A percentile compares a stretch with the other conserved stretches of the same genome.
phyloP scores from a whole-genome alignment of 2,888 invertebrate genomes.

The Synergus japonicus region DNA sequence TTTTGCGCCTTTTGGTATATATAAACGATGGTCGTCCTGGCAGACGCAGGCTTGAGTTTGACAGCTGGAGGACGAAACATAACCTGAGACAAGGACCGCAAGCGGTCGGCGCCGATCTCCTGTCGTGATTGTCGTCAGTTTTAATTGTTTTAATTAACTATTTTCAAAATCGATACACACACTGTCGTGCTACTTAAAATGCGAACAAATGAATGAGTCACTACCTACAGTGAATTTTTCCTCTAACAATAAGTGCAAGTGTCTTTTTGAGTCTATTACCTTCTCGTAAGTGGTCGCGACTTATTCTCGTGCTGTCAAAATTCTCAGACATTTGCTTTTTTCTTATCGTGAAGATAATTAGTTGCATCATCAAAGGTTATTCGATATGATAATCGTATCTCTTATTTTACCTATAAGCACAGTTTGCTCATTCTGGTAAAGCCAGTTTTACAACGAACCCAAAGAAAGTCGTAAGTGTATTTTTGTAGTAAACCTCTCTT shows the following conservation, averaged over 20 bases:
- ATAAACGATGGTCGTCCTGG: not conserved
- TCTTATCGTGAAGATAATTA: slow-evolving; percentile 47
- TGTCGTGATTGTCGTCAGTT: slow-evolving; percentile 52
- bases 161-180: slow-evolving; percentile 49
- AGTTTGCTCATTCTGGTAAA: slow-evolving; percentile 13
- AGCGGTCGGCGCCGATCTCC: slow-evolving; percentile 52
- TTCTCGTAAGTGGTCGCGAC: not conserved
- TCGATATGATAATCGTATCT: slow-evolving; percentile 53
- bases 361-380: slow-evolving; percentile 52
- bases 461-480: not conserved
- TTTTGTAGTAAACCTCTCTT: not conserved
- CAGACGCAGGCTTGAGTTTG: not conserved
- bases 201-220: slow-evolving; percentile 15
- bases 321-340: slow-evolving; percentile 53
- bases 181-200: not conserved
- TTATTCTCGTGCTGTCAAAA: not conserved
- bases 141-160: slow-evolving; percentile 55
- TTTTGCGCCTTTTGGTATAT: not conserved
- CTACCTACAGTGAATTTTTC: not conserved
- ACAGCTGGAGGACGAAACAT: slow-evolving; percentile 20
- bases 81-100: slow-evolving; percentile 13
- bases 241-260: not conserved
- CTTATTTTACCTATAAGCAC: slow-evolving; percentile 51
- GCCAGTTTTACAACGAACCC: not conserved
- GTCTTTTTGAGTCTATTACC: not conserved